Percentiles rank a stretch among this genome's conserved stretches.
Evolutionary conservation across 1,140 invertebrate species (phyloP).

Genomic region (Macrobrachium rosenbergii): DNA sequence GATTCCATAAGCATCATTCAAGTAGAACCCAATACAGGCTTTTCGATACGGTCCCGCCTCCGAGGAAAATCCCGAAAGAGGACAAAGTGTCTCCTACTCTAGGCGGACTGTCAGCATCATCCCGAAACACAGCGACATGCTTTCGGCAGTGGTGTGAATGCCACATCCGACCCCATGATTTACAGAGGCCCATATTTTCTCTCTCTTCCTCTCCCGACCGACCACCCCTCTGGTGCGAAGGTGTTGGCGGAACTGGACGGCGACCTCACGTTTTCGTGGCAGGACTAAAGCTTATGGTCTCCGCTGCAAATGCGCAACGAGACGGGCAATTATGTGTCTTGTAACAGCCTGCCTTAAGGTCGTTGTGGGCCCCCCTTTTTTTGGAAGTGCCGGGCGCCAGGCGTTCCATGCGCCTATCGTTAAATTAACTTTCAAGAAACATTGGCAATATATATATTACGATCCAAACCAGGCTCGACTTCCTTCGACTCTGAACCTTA

Average conservation of each 20-base stretch:
- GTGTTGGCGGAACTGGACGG: not conserved
- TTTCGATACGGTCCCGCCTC: no score
- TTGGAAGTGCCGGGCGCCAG: not conserved
- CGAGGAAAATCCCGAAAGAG: no score
- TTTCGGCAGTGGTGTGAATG: no score
- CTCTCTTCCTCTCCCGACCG: not conserved
- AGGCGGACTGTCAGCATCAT: no score
- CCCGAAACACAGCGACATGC: no score
- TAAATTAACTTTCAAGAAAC: slow-evolving; percentile 10
- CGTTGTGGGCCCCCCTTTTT: not conserved
- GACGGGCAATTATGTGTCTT: not conserved
- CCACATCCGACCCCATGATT: not conserved
- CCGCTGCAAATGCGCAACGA: not conserved
- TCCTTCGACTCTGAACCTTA: not conserved
- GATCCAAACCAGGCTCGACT: not conserved
- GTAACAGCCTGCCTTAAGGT: not conserved
- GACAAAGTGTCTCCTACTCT: no score
- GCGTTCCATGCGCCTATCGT: no score
- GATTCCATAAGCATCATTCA: no score
- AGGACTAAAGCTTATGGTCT: slow-evolving; percentile 25
- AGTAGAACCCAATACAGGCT: no score
- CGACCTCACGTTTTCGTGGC: slow-evolving; percentile 20
- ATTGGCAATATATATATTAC: not conserved
- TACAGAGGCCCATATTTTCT: not conserved
- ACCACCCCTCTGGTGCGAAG: not conserved